Percentiles rank a stretch among this genome's conserved stretches.
These are phyloP conservation scores for Gorsachius goisagi DNA, from an alignment of 2,113 vertebrate genomes.

Conservation along the genomic window DNA sequence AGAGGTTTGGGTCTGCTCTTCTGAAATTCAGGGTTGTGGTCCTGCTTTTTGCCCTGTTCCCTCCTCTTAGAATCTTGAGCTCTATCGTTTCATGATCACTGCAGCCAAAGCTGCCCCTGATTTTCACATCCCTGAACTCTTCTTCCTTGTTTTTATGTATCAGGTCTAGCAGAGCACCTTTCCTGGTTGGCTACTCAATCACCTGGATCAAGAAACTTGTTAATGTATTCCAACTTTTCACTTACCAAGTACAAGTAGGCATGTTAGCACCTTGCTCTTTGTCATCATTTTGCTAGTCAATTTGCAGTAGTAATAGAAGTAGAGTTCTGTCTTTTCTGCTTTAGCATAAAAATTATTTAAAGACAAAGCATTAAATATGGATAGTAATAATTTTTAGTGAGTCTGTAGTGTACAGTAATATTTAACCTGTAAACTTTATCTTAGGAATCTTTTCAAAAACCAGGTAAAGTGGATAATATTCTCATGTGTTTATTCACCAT, in stretches of 20 bases:
- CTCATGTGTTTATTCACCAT: neutral
- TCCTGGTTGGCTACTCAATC: neutral
- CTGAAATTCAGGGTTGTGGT: neutral
- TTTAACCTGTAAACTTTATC: neutral
- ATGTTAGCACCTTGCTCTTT: neutral
- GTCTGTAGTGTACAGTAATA: neutral
- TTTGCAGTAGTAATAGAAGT: neutral
- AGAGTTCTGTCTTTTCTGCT: neutral
- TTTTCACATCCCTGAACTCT: neutral
- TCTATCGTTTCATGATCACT: neutral
- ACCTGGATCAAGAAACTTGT: neutral
- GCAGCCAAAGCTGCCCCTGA: neutral
- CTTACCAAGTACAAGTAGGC: neutral
- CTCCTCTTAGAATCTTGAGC: neutral
- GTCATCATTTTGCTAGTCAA: neutral
- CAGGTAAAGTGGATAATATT: neutral
- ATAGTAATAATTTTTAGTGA: neutral
- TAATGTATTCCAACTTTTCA: neutral
- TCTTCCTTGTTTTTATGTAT: neutral
- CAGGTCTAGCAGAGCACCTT: neutral
- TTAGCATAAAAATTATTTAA: neutral
- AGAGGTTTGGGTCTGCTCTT: neutral
- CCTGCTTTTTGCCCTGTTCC: neutral
- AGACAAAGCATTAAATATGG: neutral
- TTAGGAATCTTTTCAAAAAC: neutral